Conservation (phyloP, 2,113 vertebrate genomes). For the Chaenocephalus aceratus region DNA sequence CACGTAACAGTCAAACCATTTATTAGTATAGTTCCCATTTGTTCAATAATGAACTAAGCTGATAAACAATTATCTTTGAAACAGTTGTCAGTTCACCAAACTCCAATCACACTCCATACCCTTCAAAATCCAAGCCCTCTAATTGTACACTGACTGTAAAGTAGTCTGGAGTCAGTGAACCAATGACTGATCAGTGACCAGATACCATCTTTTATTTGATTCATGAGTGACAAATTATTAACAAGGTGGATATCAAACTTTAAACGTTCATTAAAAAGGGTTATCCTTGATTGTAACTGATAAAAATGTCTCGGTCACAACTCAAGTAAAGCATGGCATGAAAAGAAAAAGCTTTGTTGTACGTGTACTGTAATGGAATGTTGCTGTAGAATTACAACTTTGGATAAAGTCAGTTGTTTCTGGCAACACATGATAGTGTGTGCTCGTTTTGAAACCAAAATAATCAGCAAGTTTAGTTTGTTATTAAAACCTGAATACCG, state of each 20-base stretch:
- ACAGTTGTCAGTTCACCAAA: not conserved
- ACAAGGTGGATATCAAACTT: not conserved
- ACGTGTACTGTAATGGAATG: not conserved
- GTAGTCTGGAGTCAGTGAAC: not conserved
- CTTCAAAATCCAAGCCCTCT: no score
- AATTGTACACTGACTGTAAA: no score
- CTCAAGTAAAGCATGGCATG: not conserved
- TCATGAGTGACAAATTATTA: not conserved
- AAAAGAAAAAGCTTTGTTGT: not conserved
- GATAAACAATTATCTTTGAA: not conserved
- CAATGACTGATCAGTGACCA: not conserved
- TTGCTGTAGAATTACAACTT: not conserved
- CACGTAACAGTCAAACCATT: conserved; percentile 5
- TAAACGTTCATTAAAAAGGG: not conserved
- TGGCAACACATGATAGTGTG: conserved; percentile 1
- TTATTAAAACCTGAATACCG: conserved; percentile 14
- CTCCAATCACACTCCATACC: not conserved
- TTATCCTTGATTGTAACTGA: not conserved
- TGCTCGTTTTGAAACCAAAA: conserved; percentile 17
- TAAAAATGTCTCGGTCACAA: not conserved
- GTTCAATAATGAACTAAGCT: not conserved
- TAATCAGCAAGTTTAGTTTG: conserved; percentile 25
- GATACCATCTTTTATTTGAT: not conserved
- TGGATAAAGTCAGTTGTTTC: conserved; percentile 14
- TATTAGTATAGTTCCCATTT: conserved; percentile 28